Evolutionary conservation across 2,797 vertebrate genomes (phyloP), one percentile per base, ranked within the genome.

Genomic region (Ibycter americanus): DNA sequence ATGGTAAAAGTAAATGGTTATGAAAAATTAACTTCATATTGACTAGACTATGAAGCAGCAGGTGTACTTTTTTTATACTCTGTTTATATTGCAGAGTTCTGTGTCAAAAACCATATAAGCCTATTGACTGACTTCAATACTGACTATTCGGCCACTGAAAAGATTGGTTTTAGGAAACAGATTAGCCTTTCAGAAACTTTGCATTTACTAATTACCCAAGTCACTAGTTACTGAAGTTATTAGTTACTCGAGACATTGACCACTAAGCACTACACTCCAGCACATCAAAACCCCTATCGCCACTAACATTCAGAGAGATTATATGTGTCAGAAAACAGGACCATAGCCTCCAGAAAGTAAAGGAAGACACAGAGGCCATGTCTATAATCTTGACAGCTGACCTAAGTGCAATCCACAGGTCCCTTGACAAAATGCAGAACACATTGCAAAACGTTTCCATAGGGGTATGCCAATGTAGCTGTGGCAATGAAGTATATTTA

Each of bases 401-500:
- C 67, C 58, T 49, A 44, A 17, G 32, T 32, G 22, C 62, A 89
- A 65, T 21, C n/a, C 61, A 38, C 73, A 71, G 31, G 61, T 54
- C 77, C 82, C 74, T 23, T 86, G 80, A 92, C 81, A 83, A 93
- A 96, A 93, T 8, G 21, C 82, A 93, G 71, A 91, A 55, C 47
- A 70, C 67, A 70, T 3, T 66, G 38, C 82, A 77, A 52, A 89
- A 70, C 13, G 21, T 87, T 94, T 96, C 87, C 93, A 51, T 7
- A 1, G 6, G 74, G 26, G 26, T 40, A 46, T 14, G 58, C 66
- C 89, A 89, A 11, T 1, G 5, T 10, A 83, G 84, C 78, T 52
- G 63, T 31, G 74, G 52, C 77, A 83, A 16, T n/a, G 62, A 54
- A 70, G 58, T 15, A 17, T n/a, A 32, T 47, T 95, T 70, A 92